These are phyloP conservation scores for Pollimyrus isidori DNA, from an alignment of 2,113 vertebrate species.

Conservation along the genomic window DNA sequence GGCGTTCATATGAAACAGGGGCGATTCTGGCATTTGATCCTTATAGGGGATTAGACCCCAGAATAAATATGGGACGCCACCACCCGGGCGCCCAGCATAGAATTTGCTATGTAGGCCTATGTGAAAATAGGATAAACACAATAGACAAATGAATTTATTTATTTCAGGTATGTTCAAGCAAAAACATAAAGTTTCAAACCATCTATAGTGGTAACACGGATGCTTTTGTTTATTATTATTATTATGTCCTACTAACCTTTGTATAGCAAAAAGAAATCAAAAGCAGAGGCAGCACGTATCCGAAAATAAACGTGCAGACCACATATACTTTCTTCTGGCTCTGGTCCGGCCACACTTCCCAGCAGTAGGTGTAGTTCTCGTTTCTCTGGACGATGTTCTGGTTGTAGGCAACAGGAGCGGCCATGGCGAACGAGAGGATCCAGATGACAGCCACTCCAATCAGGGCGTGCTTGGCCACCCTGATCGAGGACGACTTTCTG, in stretches of 20 bases:
- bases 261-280: constrained; percentile 95
- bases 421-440: constrained; percentile 81
- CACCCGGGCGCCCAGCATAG: not conserved
- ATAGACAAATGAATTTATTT: not conserved
- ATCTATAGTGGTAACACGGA: not conserved
- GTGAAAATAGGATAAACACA: not conserved
- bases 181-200: not conserved
- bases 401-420: constrained; percentile 81
- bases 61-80: not conserved
- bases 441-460: constrained; percentile 81
- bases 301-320: constrained; percentile 84
- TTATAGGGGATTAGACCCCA: not conserved
- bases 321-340: constrained; percentile 82
- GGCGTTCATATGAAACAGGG: not conserved
- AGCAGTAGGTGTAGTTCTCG: constrained; percentile 84
- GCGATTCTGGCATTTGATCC: not conserved
- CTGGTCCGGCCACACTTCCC: constrained; percentile 80
- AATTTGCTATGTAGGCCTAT: not conserved
- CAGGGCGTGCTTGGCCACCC: constrained; percentile 73
- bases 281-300: constrained; percentile 84
- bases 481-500: constrained; percentile 78
- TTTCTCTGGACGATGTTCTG: constrained; percentile 68
- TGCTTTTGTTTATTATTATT: not conserved
- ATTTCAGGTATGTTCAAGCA: not conserved
- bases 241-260: constrained; percentile 67